phyloP scores from a whole-genome alignment of 2,888 invertebrate species.

The Ennomos quercinarius region DNA sequence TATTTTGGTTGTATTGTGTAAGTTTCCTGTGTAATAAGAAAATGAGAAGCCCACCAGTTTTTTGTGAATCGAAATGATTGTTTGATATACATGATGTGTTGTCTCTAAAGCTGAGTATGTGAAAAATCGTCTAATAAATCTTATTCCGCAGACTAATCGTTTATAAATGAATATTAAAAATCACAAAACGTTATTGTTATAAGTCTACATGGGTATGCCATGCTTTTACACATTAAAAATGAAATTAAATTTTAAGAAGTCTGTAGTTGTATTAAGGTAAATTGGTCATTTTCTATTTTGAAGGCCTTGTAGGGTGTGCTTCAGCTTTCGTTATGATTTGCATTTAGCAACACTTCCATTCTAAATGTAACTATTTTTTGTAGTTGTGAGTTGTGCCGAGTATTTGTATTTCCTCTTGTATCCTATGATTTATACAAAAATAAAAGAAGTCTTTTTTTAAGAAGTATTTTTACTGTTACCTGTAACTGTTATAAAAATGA shows the following conservation, averaged over 20 bases:
- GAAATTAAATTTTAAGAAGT: too few species aligned
- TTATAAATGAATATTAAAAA: too few species aligned
- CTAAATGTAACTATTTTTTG: constrained; percentile 16
- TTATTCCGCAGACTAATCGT: too few species aligned
- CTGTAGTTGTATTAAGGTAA: not conserved
- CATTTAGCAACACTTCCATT: constrained; percentile 25
- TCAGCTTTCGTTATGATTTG: constrained; percentile 20
- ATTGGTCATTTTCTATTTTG: not conserved
- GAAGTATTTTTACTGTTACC: too few species aligned
- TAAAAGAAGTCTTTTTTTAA: too few species aligned
- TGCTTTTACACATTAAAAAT: too few species aligned
- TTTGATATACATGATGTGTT: constrained; percentile 39
- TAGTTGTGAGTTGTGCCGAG: constrained; percentile 4
- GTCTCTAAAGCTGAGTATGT: constrained; percentile 39
- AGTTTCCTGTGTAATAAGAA: constrained; percentile 24
- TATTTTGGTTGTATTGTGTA: not conserved
- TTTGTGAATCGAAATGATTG: constrained; percentile 39
- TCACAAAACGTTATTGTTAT: too few species aligned
- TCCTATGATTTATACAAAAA: not conserved
- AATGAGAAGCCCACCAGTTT: constrained; percentile 37
- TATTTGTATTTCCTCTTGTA: constrained; percentile 13
- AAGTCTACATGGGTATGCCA: too few species aligned
- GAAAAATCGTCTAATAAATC: not conserved
- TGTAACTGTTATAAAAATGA: too few species aligned
- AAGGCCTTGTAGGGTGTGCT: constrained; percentile 16